Evolutionary conservation across 2,888 invertebrate genomes (phyloP), one percentile per base, ranked within the genome.

Genomic region (Drosophila meridiana): DNA sequence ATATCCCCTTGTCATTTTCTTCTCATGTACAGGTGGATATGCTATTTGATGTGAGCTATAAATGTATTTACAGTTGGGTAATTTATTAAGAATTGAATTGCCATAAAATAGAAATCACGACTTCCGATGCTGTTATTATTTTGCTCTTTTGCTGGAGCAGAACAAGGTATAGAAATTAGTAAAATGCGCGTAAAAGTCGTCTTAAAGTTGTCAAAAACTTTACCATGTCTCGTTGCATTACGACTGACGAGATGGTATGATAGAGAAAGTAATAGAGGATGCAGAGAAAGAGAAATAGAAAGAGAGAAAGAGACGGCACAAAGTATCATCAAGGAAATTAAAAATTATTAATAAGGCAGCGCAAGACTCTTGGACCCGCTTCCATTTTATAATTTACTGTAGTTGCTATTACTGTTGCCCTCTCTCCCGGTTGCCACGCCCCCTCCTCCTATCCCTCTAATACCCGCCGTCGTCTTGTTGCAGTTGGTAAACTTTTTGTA

Each of bases 291-390:
- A 2, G 4, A 6, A 34, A 38, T 9, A 11, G 5, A 6, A 4
- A 3, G 5, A n/a, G 40, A 32, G 32, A n/a, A 43, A 36, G 32
- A 30, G n/a, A 40, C 43, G 52, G 40, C 20, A 56, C 56, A 63
- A 47, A 68, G 83, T 68, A 53, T 91, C 92, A 92, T 92, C 87
- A 89, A 90, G 92, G 91, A 91, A 91, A 91, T 91, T 92, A 89
- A 91, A 90, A 91, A 90, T 91, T 92, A 91, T 92, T 91, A 90
- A 91, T 91, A 90, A 92, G 87, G 79, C 78, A 67, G 71, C 73
- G 69, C 64, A 69, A 56, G 71, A 73, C 57, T 67, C 73, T 78
- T 42, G 86, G 77, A 85, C 90, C 84, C 52, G 56, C 69, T 69
- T 71, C 67, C 75, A 83, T 80, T 90, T 84, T 68, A 78, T 80